These are phyloP conservation scores for Quadriops clusia DNA, from an alignment of 2,888 invertebrate species.

Conservation along the genomic window DNA sequence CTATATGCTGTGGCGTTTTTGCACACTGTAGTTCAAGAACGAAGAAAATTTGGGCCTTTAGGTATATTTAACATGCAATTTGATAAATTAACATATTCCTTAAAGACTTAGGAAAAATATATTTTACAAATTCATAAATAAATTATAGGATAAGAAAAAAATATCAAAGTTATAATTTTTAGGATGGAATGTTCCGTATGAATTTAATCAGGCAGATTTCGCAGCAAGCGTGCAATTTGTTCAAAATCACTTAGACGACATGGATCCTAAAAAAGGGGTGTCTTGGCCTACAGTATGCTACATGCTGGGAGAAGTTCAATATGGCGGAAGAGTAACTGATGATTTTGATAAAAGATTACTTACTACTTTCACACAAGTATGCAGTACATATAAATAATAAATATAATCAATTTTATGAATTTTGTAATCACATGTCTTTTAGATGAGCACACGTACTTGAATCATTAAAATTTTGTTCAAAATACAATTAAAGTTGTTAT, in stretches of 20 bases:
- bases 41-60: slow-evolving; percentile 89
- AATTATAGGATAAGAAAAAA: too few species aligned
- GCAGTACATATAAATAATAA: neutral
- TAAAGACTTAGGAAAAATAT: neutral
- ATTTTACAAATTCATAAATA: slow-evolving; percentile 1
- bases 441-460: too few species aligned
- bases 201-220: slow-evolving; percentile 94
- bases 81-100: slow-evolving; percentile 1
- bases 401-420: neutral
- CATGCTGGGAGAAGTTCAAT: slow-evolving; percentile 88
- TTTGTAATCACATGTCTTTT: slow-evolving; percentile 4
- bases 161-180: slow-evolving; percentile 1
- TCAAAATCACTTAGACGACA: slow-evolving; percentile 92
- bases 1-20: slow-evolving; percentile 90
- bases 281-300: slow-evolving; percentile 96
- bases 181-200: slow-evolving; percentile 95
- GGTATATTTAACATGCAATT: slow-evolving; percentile 19
- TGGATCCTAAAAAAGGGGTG: slow-evolving; percentile 93
- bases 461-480: slow-evolving; percentile 2
- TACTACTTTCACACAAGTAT: slow-evolving; percentile 73
- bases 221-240: slow-evolving; percentile 91
- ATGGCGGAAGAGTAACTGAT: slow-evolving; percentile 82
- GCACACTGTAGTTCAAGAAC: slow-evolving; percentile 89
- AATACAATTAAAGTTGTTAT: slow-evolving; percentile 1
- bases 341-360: slow-evolving; percentile 91